These are phyloP conservation scores for Nipponacmea schrenckii DNA, from an alignment of 2,888 invertebrate species.

Conservation along the genomic window DNA sequence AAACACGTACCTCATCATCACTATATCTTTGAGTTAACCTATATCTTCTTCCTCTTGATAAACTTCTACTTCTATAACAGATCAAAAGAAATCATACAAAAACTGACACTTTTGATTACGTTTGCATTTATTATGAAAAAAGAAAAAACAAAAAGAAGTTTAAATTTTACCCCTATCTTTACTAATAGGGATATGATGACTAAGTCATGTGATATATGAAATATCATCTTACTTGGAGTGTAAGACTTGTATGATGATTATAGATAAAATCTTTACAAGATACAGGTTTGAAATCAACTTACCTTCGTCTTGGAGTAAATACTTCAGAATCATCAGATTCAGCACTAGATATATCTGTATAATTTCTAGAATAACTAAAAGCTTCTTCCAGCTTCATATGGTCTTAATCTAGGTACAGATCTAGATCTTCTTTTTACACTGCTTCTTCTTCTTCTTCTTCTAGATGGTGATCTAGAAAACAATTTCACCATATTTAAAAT, in stretches of 20 bases:
- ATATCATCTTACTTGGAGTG: too few species aligned
- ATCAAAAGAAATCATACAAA: not conserved
- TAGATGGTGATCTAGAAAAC: not conserved
- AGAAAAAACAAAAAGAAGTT: too few species aligned
- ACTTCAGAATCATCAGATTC: conserved; percentile 43
- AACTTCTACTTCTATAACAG: conserved; percentile 20
- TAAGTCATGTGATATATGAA: too few species aligned
- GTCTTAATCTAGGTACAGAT: conserved; percentile 40
- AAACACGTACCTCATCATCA: not conserved
- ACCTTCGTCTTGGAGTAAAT: conserved; percentile 36
- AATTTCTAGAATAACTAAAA: conserved; percentile 44
- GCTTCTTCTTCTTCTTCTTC: conserved; percentile 17
- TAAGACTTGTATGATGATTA: too few species aligned
- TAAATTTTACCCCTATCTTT: too few species aligned
- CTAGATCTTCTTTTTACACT: conserved; percentile 36
- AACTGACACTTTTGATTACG: too few species aligned
- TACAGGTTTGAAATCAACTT: not conserved
- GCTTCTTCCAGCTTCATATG: conserved; percentile 23
- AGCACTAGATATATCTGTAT: conserved; percentile 44
- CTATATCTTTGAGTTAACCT: conserved; percentile 8
- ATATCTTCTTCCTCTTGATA: conserved; percentile 16
- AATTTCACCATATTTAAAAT: too few species aligned
- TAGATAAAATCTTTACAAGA: too few species aligned
- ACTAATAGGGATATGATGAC: too few species aligned
- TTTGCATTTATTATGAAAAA: too few species aligned